Percentiles rank a stretch among this genome's conserved stretches.
Conservation (phyloP, 2,797 vertebrate species). For the Cuniculus paca region DNA sequence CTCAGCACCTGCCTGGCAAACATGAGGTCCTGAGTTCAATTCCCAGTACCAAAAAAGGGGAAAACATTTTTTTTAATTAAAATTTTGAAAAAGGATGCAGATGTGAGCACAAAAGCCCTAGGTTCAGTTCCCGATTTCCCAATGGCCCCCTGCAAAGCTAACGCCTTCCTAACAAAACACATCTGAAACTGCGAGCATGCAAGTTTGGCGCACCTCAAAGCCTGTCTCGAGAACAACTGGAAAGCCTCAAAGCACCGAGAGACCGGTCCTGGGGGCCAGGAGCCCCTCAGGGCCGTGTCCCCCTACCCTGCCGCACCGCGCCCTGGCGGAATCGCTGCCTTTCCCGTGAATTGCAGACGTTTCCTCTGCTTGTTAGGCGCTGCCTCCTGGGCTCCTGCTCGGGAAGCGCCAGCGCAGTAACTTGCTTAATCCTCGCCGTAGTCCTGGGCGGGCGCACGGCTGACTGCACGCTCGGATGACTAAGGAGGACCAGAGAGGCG, state of each 20-base stretch:
- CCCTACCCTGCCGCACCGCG: too few relatives aligned
- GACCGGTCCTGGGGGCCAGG: fast-evolving
- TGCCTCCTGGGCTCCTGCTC: not conserved
- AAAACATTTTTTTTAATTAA: too few relatives aligned
- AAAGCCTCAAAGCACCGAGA: not conserved
- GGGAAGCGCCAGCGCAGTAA: not conserved
- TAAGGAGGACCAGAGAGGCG: not conserved
- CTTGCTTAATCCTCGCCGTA: not conserved
- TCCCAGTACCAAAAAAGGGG: too few relatives aligned
- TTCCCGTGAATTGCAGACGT: not conserved
- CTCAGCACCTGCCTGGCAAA: too few relatives aligned
- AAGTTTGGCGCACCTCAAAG: not conserved
- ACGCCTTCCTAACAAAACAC: not conserved
- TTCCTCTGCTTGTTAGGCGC: not conserved
- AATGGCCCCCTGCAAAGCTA: not conserved
- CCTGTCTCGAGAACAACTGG: not conserved
- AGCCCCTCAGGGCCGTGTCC: not conserved
- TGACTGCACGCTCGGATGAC: not conserved
- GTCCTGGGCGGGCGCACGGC: not conserved
- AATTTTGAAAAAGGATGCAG: too few relatives aligned
- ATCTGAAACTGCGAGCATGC: not conserved
- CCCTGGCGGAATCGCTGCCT: not conserved
- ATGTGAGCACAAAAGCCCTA: too few relatives aligned
- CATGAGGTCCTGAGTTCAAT: too few relatives aligned
- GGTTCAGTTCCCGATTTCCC: not conserved